Evolutionary conservation across 2,888 invertebrate genomes (phyloP).

Genomic region (Cryptosula pallasiana): DNA sequence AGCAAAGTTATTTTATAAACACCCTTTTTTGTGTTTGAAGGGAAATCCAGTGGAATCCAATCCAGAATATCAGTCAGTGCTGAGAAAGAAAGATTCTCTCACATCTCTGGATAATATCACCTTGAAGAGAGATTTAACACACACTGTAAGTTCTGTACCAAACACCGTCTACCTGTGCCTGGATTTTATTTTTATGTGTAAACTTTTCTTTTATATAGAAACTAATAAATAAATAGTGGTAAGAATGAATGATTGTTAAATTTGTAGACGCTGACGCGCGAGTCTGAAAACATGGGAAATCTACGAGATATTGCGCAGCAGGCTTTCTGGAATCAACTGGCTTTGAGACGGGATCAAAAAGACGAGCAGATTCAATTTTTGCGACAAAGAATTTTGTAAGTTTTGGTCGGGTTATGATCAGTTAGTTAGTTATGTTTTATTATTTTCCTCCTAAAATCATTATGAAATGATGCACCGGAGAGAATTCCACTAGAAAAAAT

Average conservation of each 20-base stretch:
- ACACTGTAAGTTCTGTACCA: neutral
- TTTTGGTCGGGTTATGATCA: too few relatives aligned
- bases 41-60: slow-evolving; percentile 41
- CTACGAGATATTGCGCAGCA: slow-evolving; percentile 17
- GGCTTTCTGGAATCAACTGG: slow-evolving; percentile 26
- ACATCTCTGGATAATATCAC: slow-evolving; percentile 40
- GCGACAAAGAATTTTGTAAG: slow-evolving; percentile 26
- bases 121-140: slow-evolving; percentile 33
- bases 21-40: slow-evolving; percentile 29
- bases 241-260: too few relatives aligned
- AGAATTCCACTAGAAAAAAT: too few relatives aligned
- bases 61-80: slow-evolving; percentile 35
- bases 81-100: slow-evolving; percentile 35
- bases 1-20: too few relatives aligned
- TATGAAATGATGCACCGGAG: too few relatives aligned
- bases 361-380: slow-evolving; percentile 26
- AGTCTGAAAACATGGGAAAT: slow-evolving; percentile 13
- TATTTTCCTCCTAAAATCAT: too few relatives aligned
- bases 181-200: too few relatives aligned
- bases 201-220: neutral
- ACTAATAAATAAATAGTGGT: too few relatives aligned
- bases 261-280: neutral
- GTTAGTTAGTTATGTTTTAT: too few relatives aligned
- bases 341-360: slow-evolving; percentile 21
- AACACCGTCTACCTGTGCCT: too few relatives aligned